Evolutionary conservation across 2,797 vertebrate species (phyloP).

Genomic region (Pseudochromis fuscus): DNA sequence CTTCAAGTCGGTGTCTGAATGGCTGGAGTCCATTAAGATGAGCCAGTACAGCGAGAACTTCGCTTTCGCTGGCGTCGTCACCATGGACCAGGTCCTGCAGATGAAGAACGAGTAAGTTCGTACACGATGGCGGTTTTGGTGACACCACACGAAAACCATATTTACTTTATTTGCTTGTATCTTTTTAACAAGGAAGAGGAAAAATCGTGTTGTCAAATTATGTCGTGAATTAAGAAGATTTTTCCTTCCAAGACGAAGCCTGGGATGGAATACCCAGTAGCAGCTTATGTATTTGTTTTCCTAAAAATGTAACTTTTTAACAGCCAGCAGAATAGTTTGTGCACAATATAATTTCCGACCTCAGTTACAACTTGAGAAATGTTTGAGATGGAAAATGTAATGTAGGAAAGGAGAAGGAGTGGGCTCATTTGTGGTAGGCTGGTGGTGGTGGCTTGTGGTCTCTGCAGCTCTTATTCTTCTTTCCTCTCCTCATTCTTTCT

Average conservation of each 20-base stretch:
- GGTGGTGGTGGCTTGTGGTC: constrained; percentile 75
- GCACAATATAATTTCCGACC: constrained; percentile 59
- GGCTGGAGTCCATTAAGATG: constrained; percentile 99
- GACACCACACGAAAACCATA: background rate
- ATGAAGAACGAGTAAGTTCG: constrained; percentile 94
- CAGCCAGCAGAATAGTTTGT: constrained; percentile 64
- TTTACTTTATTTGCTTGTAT: constrained; percentile 3
- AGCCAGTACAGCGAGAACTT: constrained; percentile 97
- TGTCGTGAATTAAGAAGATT: background rate
- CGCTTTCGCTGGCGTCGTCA: constrained; percentile 88
- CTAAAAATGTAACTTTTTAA: constrained; percentile 44
- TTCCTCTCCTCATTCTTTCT: constrained; percentile 66
- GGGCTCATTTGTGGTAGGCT: constrained; percentile 74
- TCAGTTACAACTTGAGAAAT: constrained; percentile 73
- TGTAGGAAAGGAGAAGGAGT: constrained; percentile 68
- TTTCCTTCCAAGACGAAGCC: background rate
- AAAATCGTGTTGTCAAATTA: constrained; percentile 8
- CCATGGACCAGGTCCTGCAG: constrained; percentile 95
- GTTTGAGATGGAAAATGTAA: constrained; percentile 78
- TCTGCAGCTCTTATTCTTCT: constrained; percentile 62
- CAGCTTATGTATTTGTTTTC: constrained; percentile 50
- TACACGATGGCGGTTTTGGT: background rate
- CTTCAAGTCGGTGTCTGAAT: constrained; percentile 93
- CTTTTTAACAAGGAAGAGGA: constrained; percentile 1
- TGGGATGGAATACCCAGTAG: background rate